A percentile compares a stretch with the other conserved stretches of the same genome.
Conservation (phyloP, 2,888 invertebrate species). For the Caenorhabditis uteleia region DNA sequence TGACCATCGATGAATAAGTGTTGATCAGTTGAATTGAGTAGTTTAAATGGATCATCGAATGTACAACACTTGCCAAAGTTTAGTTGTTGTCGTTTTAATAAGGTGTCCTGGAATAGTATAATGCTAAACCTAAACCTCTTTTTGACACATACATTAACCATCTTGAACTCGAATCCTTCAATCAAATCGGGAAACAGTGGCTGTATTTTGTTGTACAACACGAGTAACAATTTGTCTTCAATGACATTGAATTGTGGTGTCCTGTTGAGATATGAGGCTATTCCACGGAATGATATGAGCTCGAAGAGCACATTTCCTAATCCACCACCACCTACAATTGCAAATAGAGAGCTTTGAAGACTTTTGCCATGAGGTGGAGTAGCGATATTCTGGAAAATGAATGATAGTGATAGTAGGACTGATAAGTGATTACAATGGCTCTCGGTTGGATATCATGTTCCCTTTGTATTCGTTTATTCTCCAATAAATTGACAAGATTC, state of each 20-base stretch:
- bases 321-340: not conserved
- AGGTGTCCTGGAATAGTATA: no score
- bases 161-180: constrained; percentile 14
- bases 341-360: not conserved
- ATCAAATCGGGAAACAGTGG: constrained; percentile 23
- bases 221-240: constrained; percentile 1
- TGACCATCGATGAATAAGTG: constrained; percentile 22
- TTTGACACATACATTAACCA: no score
- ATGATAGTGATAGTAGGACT: no score
- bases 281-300: constrained; percentile 21
- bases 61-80: constrained; percentile 17
- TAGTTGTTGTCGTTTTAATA: no score
- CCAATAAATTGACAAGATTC: no score
- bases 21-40: constrained; percentile 4
- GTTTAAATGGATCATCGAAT: constrained; percentile 14
- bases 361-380: no score
- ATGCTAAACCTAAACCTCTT: no score
- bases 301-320: constrained; percentile 28
- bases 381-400: no score
- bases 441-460: no score
- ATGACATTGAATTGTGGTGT: constrained; percentile 20
- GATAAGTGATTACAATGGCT: no score
- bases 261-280: constrained; percentile 13
- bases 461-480: no score
- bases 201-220: constrained; percentile 8